phyloP scores from a whole-genome alignment of 2,797 vertebrate species.

The Iguana delicatissima region DNA sequence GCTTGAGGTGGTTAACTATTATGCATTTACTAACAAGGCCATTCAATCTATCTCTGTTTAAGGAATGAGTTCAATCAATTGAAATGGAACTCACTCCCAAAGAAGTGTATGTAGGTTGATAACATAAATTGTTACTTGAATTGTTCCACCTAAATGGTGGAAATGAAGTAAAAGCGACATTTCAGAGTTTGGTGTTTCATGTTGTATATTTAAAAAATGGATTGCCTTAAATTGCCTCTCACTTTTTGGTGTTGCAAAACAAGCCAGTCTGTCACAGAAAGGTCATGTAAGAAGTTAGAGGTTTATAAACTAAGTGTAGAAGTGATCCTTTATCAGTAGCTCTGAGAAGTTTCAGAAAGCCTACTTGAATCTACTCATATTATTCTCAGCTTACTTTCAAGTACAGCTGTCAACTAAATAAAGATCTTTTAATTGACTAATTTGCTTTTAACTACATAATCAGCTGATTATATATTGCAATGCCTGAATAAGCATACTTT shows the following conservation, averaged over 20 bases:
- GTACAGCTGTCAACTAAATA: neutral
- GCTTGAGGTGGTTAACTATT: neutral
- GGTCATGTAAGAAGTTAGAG: conserved; percentile 37
- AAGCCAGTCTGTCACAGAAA: too few relatives aligned
- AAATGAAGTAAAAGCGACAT: neutral
- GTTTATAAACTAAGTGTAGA: neutral
- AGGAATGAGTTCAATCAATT: neutral
- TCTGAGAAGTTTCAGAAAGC: conserved; percentile 8
- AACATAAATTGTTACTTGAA: neutral
- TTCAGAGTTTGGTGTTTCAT: neutral
- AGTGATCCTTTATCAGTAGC: conserved; percentile 29
- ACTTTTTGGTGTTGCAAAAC: too few relatives aligned
- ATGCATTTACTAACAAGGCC: neutral
- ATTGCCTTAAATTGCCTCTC: neutral
- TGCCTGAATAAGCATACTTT: neutral
- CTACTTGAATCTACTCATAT: neutral
- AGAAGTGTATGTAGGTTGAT: neutral
- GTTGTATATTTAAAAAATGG: neutral
- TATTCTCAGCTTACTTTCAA: neutral
- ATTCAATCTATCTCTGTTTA: neutral
- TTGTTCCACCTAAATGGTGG: too few relatives aligned
- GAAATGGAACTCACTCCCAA: neutral
- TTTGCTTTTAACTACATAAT: neutral
- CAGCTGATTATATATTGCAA: neutral
- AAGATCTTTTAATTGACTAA: conserved; percentile 6